Base-by-base conservation (phyloP, 2,888 invertebrate genomes). In the Calliopum simillimum region DNA sequence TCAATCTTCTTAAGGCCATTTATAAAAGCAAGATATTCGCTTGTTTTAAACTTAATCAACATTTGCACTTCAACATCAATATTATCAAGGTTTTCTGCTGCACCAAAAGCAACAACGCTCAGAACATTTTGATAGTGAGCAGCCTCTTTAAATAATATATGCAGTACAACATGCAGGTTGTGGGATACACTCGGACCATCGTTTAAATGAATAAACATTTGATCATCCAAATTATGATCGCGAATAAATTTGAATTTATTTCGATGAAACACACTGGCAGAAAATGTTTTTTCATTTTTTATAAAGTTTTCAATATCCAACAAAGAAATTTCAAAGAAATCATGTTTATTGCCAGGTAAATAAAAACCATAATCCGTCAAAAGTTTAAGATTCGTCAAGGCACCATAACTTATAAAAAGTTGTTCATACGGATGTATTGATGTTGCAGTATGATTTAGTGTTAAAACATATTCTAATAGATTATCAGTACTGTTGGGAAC, bases 351-450 rank as follows among this genome's bases (percentile, higher is more conserved):
- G 6, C 86, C 80, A 0, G 90, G 88, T 72, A 93, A 84, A 78
- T 90, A 91, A 84, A 97, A 97, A 0, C 97, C 97, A 87, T 97
- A 97, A 79, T 97, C 95, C 0, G 92, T 87, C 44, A 94, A 89
- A n/a, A 97, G 87, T 83, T 93, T 93, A 0, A 90, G 84, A 86
- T 94, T 97, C 77, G 92, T 90, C 82, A 96, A 93, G 49, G 91
- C 88, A 1, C 97, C 97, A 82, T 97, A 97, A 77, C 93, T 94
- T 77, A 97, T 97, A 83, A 94, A 97, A 68, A 96, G 91, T 88
- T 97, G 93, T 47, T 91, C 87, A 82, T 90, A 90, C 69, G 89
- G 88, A 65, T 88, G 85, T 81, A 91, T 91, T 0, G 67, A 65
- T 41, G 46, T 55, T 5, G 74, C 44, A 11, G 74, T 19, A n/a